A percentile compares a stretch with the other conserved stretches of the same genome.
Conservation (phyloP, 2,888 invertebrate genomes). For the Tanytarsus gracilentus region DNA sequence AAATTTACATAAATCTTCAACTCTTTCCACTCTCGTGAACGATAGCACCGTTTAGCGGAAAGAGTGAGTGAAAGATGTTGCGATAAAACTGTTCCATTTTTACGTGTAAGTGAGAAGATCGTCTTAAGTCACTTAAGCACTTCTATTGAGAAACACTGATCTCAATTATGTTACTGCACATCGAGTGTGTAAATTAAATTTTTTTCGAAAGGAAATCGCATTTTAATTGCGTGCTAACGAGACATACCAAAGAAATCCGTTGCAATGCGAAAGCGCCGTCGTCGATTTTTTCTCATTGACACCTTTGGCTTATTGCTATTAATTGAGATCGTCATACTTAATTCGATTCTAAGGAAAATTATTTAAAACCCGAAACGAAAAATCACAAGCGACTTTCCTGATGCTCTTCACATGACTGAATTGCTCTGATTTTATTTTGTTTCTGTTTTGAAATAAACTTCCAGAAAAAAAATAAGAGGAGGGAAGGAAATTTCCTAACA, state of each 20-base stretch:
- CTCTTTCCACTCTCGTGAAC: background rate
- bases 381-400: background rate
- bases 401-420: background rate
- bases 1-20: constrained; percentile 3
- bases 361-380: background rate
- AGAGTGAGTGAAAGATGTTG: too few species aligned
- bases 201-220: background rate
- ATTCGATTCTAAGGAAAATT: background rate
- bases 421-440: background rate
- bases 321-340: background rate
- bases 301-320: background rate
- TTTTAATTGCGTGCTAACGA: background rate
- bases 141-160: too few species aligned
- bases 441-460: background rate
- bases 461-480: too few species aligned
- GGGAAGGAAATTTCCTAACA: too few species aligned
- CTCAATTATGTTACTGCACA: too few species aligned
- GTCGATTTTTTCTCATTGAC: background rate
- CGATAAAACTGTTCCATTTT: too few species aligned
- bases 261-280: background rate
- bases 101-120: too few species aligned
- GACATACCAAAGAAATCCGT: background rate
- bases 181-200: too few species aligned
- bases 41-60: too few species aligned
- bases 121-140: too few species aligned